Percentiles rank a stretch among this genome's conserved stretches.
Evolutionary conservation across 2,797 vertebrate species (phyloP).

Genomic region (Thalassophryne amazonica): DNA sequence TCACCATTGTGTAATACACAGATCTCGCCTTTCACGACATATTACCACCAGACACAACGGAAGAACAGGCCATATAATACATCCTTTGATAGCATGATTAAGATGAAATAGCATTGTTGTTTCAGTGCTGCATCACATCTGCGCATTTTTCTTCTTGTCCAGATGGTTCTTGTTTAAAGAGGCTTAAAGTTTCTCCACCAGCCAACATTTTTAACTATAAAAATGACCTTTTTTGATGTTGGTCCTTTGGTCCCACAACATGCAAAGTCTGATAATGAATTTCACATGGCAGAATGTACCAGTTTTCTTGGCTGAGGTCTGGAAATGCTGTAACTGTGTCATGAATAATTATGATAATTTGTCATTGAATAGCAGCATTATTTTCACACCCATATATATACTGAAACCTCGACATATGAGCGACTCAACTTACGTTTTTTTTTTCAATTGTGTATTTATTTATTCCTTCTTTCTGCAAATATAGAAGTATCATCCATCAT

Average conservation of each 20-base stretch:
- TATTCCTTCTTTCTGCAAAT: too few species aligned
- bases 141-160: conserved; percentile 30
- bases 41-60: conserved; percentile 35
- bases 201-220: conserved; percentile 32
- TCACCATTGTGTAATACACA: conserved; percentile 29
- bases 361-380: conserved; percentile 9
- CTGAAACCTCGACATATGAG: too few species aligned
- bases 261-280: conserved; percentile 14
- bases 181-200: conserved; percentile 31
- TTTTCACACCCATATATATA: neutral
- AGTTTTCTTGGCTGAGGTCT: neutral
- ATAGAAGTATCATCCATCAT: too few species aligned
- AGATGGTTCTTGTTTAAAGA: conserved; percentile 53
- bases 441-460: too few species aligned
- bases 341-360: neutral
- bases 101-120: conserved; percentile 29
- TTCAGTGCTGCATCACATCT: conserved; percentile 41
- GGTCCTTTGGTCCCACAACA: conserved; percentile 30
- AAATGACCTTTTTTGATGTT: conserved; percentile 25
- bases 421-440: too few species aligned
- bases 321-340: neutral
- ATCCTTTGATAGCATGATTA: conserved; percentile 51
- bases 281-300: conserved; percentile 9
- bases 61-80: conserved; percentile 39
- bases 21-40: conserved; percentile 37